Conservation (phyloP, 2,113 vertebrate genomes). For the Probosciger aterrimus region DNA sequence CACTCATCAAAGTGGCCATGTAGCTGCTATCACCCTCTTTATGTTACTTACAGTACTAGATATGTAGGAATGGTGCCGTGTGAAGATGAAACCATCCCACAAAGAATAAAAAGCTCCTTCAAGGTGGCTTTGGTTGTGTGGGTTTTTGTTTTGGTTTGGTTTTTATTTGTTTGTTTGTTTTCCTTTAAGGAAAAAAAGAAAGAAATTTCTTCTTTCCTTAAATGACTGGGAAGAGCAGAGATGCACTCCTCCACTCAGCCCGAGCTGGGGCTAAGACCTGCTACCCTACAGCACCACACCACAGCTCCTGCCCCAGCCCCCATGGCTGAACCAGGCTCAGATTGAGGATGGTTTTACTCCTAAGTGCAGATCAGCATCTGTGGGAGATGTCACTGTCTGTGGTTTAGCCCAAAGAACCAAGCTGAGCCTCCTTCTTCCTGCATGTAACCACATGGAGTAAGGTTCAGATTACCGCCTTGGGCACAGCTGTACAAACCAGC, state of each 20-base stretch:
- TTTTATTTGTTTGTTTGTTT: not conserved
- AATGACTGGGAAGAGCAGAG: not conserved
- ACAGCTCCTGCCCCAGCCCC: not conserved
- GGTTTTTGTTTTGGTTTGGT: not conserved
- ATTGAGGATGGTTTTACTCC: not conserved
- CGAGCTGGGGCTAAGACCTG: not conserved
- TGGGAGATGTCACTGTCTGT: not conserved
- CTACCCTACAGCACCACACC: not conserved
- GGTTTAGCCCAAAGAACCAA: not conserved
- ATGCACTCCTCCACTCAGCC: fast-evolving
- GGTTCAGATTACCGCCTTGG: not conserved
- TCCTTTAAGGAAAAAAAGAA: not conserved
- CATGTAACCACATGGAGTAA: not conserved
- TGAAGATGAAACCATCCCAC: not conserved
- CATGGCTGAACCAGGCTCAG: not conserved
- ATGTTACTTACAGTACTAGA: not conserved
- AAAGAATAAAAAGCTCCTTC: not conserved
- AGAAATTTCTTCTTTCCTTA: not conserved
- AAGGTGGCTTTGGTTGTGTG: not conserved
- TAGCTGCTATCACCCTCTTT: not conserved
- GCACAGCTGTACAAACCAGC: constrained; percentile 17
- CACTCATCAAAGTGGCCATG: fast-evolving
- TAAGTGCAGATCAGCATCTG: fast-evolving
- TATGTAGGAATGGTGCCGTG: not conserved
- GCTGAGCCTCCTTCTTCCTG: not conserved